These are phyloP conservation scores for Cyanistes caeruleus DNA, from an alignment of 2,113 vertebrate species.

Conservation along the genomic window DNA sequence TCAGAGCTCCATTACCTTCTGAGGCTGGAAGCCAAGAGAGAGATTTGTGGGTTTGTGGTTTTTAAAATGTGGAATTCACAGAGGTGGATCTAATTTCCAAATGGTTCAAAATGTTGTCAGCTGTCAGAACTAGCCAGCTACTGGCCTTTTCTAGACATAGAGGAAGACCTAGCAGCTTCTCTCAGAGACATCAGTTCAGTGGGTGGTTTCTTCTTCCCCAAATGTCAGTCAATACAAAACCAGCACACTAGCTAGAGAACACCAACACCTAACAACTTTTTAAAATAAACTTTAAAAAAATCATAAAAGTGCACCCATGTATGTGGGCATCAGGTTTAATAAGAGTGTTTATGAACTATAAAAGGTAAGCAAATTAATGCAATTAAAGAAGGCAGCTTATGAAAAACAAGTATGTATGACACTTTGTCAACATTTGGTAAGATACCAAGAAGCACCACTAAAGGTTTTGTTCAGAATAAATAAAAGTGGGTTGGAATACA, in stretches of 20 bases:
- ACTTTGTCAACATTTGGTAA: conserved; percentile 9
- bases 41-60: no score
- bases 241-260: background rate
- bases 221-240: no score
- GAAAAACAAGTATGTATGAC: conserved; percentile 21
- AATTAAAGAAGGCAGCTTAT: background rate
- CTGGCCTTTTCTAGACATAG: no score
- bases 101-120: no score
- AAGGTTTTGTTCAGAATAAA: conserved; percentile 4
- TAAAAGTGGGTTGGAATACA: background rate
- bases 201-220: no score
- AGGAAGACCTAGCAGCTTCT: no score
- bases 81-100: no score
- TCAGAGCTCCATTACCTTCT: no score
- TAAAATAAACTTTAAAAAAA: background rate
- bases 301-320: background rate
- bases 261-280: background rate
- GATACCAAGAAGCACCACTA: background rate
- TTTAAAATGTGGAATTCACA: no score
- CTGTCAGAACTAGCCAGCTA: no score
- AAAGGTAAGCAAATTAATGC: background rate
- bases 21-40: no score
- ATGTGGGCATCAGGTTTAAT: background rate
- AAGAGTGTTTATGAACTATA: conserved; percentile 27
- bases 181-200: no score